Percentiles rank a stretch among this genome's conserved stretches.
Conservation (phyloP, 2,797 vertebrate genomes). For the Octomys mimax region DNA sequence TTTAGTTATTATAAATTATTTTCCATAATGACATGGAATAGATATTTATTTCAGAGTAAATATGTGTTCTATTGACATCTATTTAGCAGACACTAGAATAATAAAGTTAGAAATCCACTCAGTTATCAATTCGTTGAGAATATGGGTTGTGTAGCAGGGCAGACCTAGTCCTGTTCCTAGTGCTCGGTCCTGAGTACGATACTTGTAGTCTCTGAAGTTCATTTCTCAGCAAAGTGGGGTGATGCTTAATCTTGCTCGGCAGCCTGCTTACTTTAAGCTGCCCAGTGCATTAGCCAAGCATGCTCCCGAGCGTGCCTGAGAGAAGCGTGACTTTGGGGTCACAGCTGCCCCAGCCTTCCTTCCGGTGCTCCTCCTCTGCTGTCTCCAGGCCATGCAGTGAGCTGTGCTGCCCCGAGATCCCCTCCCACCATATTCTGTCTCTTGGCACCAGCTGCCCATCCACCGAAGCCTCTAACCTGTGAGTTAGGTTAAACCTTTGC, state of each 20-base stretch:
- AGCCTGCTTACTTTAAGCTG: background rate
- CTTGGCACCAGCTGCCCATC: background rate
- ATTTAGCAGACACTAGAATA: background rate
- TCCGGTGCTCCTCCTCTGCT: too few relatives aligned
- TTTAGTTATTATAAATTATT: constrained; percentile 5
- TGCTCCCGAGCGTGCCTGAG: background rate
- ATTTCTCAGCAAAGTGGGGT: background rate
- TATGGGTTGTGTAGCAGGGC: background rate
- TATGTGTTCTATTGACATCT: background rate
- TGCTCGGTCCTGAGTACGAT: background rate
- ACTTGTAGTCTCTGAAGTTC: background rate
- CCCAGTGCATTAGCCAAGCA: background rate
- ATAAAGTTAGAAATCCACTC: background rate
- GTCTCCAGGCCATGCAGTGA: background rate
- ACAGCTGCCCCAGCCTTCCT: background rate
- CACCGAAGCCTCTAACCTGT: background rate
- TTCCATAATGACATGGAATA: background rate
- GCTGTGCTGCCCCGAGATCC: too few relatives aligned
- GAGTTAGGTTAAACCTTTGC: background rate
- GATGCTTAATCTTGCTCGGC: background rate
- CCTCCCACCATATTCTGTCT: background rate
- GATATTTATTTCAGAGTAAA: constrained; percentile 8
- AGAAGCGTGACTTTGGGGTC: background rate
- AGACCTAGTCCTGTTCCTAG: background rate
- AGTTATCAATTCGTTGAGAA: background rate